Conservation (phyloP, 2,113 vertebrate species). For the Urocynchramus pylzowi region DNA sequence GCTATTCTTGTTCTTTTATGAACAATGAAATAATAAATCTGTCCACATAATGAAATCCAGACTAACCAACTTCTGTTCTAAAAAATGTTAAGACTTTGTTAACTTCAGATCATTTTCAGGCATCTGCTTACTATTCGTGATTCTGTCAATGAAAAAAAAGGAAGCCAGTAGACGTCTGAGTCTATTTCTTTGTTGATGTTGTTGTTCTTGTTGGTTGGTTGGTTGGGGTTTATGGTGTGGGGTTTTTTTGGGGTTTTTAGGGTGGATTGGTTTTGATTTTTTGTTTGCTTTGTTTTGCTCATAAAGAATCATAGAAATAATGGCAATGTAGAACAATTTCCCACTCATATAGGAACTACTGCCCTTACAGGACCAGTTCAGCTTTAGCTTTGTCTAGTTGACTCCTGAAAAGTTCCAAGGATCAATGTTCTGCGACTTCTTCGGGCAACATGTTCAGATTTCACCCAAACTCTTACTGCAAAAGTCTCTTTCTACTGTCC, state of each 20-base stretch:
- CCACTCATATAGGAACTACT: not conserved
- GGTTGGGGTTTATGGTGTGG: not conserved
- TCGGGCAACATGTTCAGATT: not conserved
- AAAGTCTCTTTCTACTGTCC: not conserved
- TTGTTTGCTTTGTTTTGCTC: not conserved
- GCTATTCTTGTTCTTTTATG: not conserved
- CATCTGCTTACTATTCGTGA: not conserved
- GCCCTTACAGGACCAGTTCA: not conserved
- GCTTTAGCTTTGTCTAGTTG: not conserved
- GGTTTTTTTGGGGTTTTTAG: too few species aligned
- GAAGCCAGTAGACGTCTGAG: fast-evolving
- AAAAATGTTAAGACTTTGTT: not conserved
- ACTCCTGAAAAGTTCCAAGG: not conserved
- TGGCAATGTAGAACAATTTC: not conserved
- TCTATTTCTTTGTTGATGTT: fast-evolving
- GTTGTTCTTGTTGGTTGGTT: not conserved
- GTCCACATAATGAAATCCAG: not conserved
- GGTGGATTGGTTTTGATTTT: not conserved
- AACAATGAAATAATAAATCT: not conserved
- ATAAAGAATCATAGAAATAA: not conserved
- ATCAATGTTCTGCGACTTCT: not conserved
- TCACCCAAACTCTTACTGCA: not conserved
- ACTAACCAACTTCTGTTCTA: not conserved
- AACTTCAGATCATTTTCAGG: not conserved
- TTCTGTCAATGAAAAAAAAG: not conserved